These are phyloP conservation scores for Esox lucius DNA, from an alignment of 2,797 vertebrate genomes.

Conservation along the genomic window DNA sequence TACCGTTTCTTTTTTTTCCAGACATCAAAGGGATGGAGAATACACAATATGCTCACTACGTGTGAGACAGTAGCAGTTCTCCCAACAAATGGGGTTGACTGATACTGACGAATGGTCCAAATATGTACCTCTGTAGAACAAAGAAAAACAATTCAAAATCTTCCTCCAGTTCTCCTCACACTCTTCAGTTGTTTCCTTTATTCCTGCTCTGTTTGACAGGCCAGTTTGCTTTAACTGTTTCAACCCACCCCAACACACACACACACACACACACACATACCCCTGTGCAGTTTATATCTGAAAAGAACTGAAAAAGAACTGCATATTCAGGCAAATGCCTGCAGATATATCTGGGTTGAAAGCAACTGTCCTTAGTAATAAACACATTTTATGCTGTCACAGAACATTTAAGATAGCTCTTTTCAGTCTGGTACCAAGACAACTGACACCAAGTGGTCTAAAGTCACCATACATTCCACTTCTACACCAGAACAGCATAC, in stretches of 20 bases:
- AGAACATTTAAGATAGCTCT: slow-evolving; percentile 44
- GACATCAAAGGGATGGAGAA: slow-evolving; percentile 55
- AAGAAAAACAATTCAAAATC: slow-evolving; percentile 37
- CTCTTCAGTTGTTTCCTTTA: slow-evolving; percentile 31
- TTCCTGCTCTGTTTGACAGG: slow-evolving; percentile 39
- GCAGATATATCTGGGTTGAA: slow-evolving; percentile 62
- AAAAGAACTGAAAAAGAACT: slow-evolving; percentile 65
- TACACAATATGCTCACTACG: slow-evolving; percentile 38
- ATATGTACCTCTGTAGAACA: slow-evolving; percentile 45
- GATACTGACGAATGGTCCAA: slow-evolving; percentile 39
- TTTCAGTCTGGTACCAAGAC: not conserved
- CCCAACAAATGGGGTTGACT: slow-evolving; percentile 49
- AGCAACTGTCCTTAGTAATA: slow-evolving; percentile 47
- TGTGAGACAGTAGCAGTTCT: slow-evolving; percentile 43
- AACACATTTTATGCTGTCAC: slow-evolving; percentile 60
- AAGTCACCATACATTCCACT: not conserved
- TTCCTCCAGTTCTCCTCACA: slow-evolving; percentile 24
- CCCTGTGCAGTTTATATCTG: slow-evolving; percentile 54
- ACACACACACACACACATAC: not conserved
- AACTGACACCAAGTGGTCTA: not conserved
- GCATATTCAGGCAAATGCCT: slow-evolving; percentile 44
- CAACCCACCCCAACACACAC: slow-evolving; percentile 15
- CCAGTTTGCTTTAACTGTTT: slow-evolving; percentile 31
- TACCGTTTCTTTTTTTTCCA: too few relatives aligned
- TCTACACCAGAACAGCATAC: not conserved